phyloP scores from a whole-genome alignment of 2,113 vertebrate species.

The Hydropotes inermis region DNA sequence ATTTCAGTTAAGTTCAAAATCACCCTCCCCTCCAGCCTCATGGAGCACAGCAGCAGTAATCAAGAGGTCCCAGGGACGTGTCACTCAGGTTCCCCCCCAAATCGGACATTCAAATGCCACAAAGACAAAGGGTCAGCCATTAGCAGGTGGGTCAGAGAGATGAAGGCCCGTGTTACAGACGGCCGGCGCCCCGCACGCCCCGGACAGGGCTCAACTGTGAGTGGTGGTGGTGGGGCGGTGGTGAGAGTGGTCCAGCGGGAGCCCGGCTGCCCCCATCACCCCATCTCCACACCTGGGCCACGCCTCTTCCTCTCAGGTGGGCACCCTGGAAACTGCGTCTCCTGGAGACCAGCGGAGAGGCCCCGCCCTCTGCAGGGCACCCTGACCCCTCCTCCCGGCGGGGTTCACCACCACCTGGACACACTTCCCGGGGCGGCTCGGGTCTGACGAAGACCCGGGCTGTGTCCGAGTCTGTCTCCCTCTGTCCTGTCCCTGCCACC shows the following conservation, averaged over 20 bases:
- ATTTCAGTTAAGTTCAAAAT: fast-evolving
- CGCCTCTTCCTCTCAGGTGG: background rate
- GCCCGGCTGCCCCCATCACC: too few relatives aligned
- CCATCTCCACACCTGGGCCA: fast-evolving
- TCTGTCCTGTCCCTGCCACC: background rate
- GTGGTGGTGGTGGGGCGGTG: fast-evolving
- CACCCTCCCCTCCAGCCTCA: background rate
- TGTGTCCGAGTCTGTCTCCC: background rate
- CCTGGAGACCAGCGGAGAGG: background rate
- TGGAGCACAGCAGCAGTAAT: fast-evolving
- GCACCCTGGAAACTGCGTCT: too few relatives aligned
- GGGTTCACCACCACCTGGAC: background rate
- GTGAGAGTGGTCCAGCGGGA: background rate
- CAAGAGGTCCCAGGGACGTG: fast-evolving
- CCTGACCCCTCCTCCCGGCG: background rate
- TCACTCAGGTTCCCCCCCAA: too few relatives aligned
- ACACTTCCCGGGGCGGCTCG: fast-evolving
- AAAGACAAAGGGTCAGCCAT: background rate
- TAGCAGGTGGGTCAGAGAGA: fast-evolving
- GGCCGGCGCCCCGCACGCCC: fast-evolving
- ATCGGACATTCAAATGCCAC: background rate
- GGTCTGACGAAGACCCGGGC: background rate
- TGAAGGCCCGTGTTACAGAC: too few relatives aligned
- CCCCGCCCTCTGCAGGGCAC: background rate
- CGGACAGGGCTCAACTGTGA: fast-evolving